phyloP scores from a whole-genome alignment of 2,113 vertebrate genomes.

The Indicator maculatus region DNA sequence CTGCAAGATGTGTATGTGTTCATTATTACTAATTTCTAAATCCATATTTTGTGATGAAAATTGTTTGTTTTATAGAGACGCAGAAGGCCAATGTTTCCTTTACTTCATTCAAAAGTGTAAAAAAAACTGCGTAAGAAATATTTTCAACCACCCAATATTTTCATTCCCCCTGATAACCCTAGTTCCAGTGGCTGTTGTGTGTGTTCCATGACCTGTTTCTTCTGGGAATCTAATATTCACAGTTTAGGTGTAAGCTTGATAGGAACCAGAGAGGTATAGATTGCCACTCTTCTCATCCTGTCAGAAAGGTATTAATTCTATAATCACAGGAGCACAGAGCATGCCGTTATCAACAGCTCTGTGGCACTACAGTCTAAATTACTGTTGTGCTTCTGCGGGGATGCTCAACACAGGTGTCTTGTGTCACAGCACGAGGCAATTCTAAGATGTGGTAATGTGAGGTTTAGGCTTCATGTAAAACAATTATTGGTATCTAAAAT shows the following conservation, averaged over 20 bases:
- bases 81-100: neutral
- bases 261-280: neutral
- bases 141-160: neutral
- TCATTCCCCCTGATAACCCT: neutral
- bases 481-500: neutral
- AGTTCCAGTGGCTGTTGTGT: neutral
- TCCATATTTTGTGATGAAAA: neutral
- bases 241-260: too few relatives aligned
- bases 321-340: neutral
- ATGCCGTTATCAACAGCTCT: neutral
- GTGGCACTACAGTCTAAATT: neutral
- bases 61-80: neutral
- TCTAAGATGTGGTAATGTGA: neutral
- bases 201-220: neutral
- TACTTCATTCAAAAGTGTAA: neutral
- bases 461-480: neutral
- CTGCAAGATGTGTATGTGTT: neutral
- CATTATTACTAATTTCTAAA: neutral
- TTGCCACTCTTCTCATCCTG: neutral
- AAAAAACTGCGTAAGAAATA: neutral
- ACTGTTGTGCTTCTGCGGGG: neutral
- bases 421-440: neutral
- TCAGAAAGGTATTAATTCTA: fast-evolving
- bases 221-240: neutral
- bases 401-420: neutral